phyloP scores from a whole-genome alignment of 2,888 invertebrate species.

The Pseudanteris insignis region DNA sequence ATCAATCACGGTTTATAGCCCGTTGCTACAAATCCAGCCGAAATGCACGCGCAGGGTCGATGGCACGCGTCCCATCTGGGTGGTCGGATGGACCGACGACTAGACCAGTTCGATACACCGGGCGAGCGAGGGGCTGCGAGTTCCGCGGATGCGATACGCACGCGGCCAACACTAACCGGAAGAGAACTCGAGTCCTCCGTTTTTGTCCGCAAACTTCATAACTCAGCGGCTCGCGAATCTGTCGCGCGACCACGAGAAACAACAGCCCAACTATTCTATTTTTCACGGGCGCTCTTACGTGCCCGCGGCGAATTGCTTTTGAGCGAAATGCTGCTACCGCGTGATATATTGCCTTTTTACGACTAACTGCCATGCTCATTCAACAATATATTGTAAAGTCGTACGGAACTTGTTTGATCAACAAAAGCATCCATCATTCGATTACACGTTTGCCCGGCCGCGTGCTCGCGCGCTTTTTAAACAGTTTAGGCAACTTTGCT shows the following conservation, averaged over 20 bases:
- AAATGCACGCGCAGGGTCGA: slow-evolving; percentile 47
- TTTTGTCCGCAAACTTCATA: slow-evolving; percentile 28
- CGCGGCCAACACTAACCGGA: too few species aligned
- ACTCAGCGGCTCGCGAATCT: slow-evolving; percentile 33
- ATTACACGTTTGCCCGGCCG: slow-evolving; percentile 37
- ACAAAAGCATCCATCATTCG: slow-evolving; percentile 42
- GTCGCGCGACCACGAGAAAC: slow-evolving; percentile 38
- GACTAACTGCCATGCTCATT: slow-evolving; percentile 33
- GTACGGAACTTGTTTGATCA: slow-evolving; percentile 39
- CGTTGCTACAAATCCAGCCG: slow-evolving; percentile 39
- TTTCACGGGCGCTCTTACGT: slow-evolving; percentile 25
- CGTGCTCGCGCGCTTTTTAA: slow-evolving; percentile 40
- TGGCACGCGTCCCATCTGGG: slow-evolving; percentile 44
- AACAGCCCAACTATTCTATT: slow-evolving; percentile 42
- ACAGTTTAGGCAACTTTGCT: slow-evolving; percentile 40
- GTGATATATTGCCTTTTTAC: slow-evolving; percentile 43
- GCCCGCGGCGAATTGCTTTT: slow-evolving; percentile 41
- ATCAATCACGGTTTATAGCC: slow-evolving; percentile 60
- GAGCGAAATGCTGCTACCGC: slow-evolving; percentile 39
- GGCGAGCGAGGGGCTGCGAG: too few species aligned
- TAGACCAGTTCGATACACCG: too few species aligned
- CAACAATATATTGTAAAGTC: slow-evolving; percentile 44
- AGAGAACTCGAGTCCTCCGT: too few species aligned
- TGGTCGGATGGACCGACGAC: too few species aligned
- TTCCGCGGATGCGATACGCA: too few species aligned